Evolutionary conservation across 2,888 invertebrate genomes (phyloP), one percentile per base, ranked within the genome.

Genomic region (Copidosoma aretas): DNA sequence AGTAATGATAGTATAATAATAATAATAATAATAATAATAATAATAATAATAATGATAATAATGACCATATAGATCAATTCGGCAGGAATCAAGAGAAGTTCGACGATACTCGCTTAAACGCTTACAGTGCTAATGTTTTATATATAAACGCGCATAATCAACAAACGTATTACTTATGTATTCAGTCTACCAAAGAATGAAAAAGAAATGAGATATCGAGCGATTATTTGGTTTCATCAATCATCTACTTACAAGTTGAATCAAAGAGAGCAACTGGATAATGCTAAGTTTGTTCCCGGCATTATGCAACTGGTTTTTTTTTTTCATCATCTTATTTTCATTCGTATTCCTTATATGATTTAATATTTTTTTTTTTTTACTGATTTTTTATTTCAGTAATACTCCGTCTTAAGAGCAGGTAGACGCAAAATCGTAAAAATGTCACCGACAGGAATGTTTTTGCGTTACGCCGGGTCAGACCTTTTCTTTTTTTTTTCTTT

Each of bases 11-110:
- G 32, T 32, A n/a, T n/a, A n/a, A n/a, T n/a, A n/a, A n/a, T n/a
- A n/a, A n/a, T n/a, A n/a, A n/a, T n/a, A n/a, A n/a, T n/a, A n/a
- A n/a, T n/a, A n/a, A 32, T 32, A 5, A 8, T 32, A 32, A 8
- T 32, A 32, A 32, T 32, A 8, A 32, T 32, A 32, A 8, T 32
- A 32, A 32, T 32, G 32, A 32, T 32, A 32, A 32, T 46, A 56
- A 58, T 41, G 63, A 65, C 63, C 63, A 32, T 14, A 51, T 24
- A 25, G 68, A 68, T 65, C 61, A 67, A 69, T 67, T 71, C 69
- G 69, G 69, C 71, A 71, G 69, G 69, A 68, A 67, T 69, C 69
- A 67, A 69, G 67, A 71, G 64, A 71, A 71, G 69, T 70, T 71
- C 54, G 66, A 66, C 68, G 70, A 67, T 19, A 61, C 46, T 66